Evolutionary conservation across 2,113 vertebrate species (phyloP).

Genomic region (Tenebrosternarchus preto): DNA sequence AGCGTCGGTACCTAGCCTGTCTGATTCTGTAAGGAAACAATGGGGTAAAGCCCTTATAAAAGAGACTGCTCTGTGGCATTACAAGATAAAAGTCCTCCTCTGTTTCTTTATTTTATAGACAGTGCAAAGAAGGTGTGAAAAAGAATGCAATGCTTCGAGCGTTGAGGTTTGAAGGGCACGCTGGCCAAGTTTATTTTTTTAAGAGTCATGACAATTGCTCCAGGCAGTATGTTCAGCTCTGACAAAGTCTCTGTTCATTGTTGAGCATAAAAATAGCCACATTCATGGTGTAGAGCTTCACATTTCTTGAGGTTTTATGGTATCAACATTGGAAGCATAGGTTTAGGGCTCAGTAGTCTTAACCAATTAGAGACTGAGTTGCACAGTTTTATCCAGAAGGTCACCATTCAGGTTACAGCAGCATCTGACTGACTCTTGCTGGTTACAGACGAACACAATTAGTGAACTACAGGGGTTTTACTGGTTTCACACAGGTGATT

Average conservation of each 20-base stretch:
- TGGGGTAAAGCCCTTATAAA: neutral
- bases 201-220: conserved; percentile 25
- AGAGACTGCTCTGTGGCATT: neutral
- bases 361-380: conserved; percentile 33
- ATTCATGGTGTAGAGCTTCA: conserved; percentile 25
- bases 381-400: conserved; percentile 30
- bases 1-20: neutral
- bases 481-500: too few species aligned
- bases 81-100: neutral
- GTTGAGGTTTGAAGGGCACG: conserved; percentile 8
- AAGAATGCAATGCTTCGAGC: neutral
- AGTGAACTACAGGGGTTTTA: too few species aligned
- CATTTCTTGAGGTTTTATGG: conserved; percentile 36
- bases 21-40: neutral
- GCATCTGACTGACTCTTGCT: too few species aligned
- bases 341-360: conserved; percentile 6
- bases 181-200: conserved; percentile 39
- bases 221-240: conserved; percentile 1
- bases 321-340: conserved; percentile 29
- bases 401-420: neutral
- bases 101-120: neutral
- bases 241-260: conserved; percentile 37
- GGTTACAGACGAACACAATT: too few species aligned
- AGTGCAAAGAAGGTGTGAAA: conserved; percentile 14
- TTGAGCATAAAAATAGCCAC: conserved; percentile 3